Percentiles rank a stretch among this genome's conserved stretches.
Conservation (phyloP, 2,797 vertebrate species). For the Passerculus sandwichensis region DNA sequence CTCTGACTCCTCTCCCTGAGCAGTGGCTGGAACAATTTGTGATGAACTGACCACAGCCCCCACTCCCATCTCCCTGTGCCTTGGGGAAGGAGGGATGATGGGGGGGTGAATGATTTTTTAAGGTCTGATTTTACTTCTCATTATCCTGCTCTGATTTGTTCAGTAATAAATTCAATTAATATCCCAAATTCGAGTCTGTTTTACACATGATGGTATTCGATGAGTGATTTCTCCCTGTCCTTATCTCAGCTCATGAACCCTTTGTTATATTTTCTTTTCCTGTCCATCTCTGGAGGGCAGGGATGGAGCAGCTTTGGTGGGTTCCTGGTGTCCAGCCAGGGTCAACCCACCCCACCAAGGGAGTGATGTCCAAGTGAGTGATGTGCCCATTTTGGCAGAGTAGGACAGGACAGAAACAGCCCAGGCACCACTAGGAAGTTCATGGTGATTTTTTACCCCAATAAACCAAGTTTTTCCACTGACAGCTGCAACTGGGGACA, state of each 20-base stretch:
- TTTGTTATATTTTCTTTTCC: neutral
- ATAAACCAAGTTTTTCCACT: neutral
- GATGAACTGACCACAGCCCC: neutral
- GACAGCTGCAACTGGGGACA: neutral
- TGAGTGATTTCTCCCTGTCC: neutral
- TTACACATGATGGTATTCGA: neutral
- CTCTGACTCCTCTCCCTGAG: neutral
- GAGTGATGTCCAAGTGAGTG: accelerated
- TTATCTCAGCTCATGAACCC: neutral
- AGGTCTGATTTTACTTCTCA: neutral
- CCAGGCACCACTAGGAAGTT: neutral
- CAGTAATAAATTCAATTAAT: neutral
- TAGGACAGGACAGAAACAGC: neutral
- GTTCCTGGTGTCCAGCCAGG: neutral
- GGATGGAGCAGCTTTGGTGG: neutral
- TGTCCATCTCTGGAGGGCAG: neutral
- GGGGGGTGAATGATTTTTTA: neutral
- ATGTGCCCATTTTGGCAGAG: accelerated
- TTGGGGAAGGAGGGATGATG: neutral
- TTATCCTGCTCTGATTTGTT: neutral
- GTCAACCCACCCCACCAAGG: neutral
- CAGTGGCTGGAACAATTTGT: neutral
- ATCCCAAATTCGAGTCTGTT: accelerated
- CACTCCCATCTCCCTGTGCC: neutral
- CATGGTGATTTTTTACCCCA: neutral